A percentile compares a stretch with the other conserved stretches of the same genome.
These are phyloP conservation scores for Polymixis lichenea DNA, from an alignment of 2,888 invertebrate genomes.

Conservation along the genomic window DNA sequence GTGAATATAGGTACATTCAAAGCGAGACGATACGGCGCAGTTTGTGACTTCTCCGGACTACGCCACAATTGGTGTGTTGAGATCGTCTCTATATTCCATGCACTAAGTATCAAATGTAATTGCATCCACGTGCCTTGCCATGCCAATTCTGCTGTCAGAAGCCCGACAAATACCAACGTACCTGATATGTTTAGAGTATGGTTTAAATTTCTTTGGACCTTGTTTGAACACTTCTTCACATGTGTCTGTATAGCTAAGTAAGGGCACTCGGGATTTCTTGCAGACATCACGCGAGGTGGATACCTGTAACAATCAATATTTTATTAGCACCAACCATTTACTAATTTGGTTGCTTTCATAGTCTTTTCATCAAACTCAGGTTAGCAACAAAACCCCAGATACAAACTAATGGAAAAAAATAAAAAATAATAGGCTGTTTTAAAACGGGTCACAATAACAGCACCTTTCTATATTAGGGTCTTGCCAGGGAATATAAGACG, in stretches of 20 bases:
- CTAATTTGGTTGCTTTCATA: neutral
- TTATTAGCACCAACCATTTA: neutral
- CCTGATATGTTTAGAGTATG: constrained; percentile 91
- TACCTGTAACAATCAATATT: constrained; percentile 89
- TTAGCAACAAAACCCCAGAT: neutral
- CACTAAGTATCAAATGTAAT: neutral
- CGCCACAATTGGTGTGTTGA: neutral
- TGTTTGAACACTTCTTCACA: constrained; percentile 94
- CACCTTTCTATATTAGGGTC: neutral
- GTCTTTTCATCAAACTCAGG: neutral
- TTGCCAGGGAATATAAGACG: no score
- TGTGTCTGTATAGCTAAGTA: constrained; percentile 95
- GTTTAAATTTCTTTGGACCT: constrained; percentile 92
- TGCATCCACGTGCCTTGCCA: neutral
- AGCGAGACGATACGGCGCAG: neutral
- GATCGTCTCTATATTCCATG: neutral
- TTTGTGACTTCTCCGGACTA: neutral
- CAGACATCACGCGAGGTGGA: constrained; percentile 94
- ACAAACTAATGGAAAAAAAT: no score
- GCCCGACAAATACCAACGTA: constrained; percentile 78
- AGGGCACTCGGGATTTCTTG: constrained; percentile 91
- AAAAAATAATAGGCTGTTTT: no score
- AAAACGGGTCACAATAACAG: neutral
- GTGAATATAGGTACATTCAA: neutral
- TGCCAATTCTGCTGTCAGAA: neutral